phyloP scores from a whole-genome alignment of 2,888 invertebrate genomes.

The Sussaba pulchella region DNA sequence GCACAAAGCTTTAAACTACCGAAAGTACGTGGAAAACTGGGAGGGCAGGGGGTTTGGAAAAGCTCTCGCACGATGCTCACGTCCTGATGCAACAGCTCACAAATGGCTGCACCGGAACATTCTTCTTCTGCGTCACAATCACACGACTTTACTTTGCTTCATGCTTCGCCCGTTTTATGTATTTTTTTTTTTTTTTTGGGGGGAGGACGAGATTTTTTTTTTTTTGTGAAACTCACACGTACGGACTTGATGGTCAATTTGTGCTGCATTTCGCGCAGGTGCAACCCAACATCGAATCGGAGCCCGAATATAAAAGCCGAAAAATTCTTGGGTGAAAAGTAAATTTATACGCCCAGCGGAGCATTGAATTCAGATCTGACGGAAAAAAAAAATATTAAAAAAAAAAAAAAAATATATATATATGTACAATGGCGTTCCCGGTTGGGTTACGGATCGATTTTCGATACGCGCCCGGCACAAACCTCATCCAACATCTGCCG shows the following conservation, averaged over 20 bases:
- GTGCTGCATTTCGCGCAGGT: conserved; percentile 20
- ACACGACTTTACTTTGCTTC: conserved; percentile 38
- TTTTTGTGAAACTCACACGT: conserved; percentile 8
- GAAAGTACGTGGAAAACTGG: conserved; percentile 44
- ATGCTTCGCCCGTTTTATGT: conserved; percentile 5
- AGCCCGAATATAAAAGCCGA: conserved; percentile 10
- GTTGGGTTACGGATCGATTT: conserved; percentile 19
- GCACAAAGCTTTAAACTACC: conserved; percentile 47
- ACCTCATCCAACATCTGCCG: conserved; percentile 24
- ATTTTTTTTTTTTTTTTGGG: neutral
- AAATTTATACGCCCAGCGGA: conserved; percentile 32
- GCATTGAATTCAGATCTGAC: conserved; percentile 19
- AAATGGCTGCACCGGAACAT: conserved; percentile 34
- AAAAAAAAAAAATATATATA: conserved; percentile 14
- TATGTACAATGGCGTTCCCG: conserved; percentile 11
- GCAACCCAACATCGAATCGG: conserved; percentile 22
- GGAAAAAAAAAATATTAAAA: neutral
- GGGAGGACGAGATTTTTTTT: no score
- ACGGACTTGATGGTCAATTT: conserved; percentile 20
- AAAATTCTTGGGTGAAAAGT: conserved; percentile 33
- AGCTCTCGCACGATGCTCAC: conserved; percentile 39
- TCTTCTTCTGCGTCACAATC: conserved; percentile 31
- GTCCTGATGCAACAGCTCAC: conserved; percentile 51
- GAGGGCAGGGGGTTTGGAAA: neutral
- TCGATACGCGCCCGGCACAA: conserved; percentile 36